These are phyloP conservation scores for Periparus ater DNA, from an alignment of 2,797 vertebrate genomes.

Conservation along the genomic window DNA sequence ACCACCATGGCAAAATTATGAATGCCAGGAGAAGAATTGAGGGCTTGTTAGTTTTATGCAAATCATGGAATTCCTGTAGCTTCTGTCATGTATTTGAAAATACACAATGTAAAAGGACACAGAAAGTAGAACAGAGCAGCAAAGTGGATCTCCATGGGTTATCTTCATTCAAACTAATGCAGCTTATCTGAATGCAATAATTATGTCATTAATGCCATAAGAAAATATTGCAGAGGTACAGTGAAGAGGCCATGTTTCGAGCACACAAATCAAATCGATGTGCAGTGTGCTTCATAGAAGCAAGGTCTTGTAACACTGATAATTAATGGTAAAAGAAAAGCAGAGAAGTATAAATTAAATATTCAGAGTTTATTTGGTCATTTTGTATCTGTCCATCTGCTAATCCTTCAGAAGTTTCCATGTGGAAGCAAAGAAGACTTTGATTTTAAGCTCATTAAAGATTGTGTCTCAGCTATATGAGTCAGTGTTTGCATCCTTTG, in stretches of 20 bases:
- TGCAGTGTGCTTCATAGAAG: neutral
- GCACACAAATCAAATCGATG: neutral
- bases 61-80: slow-evolving; percentile 53
- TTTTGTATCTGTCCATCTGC: neutral
- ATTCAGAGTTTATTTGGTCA: neutral
- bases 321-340: neutral
- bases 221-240: neutral
- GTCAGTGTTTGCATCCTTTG: neutral
- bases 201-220: slow-evolving; percentile 35
- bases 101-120: slow-evolving; percentile 12
- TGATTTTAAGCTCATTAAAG: neutral
- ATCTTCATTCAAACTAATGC: neutral
- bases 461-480: neutral
- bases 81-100: slow-evolving; percentile 59
- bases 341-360: neutral
- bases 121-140: slow-evolving; percentile 16
- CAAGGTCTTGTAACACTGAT: neutral
- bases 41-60: slow-evolving; percentile 57
- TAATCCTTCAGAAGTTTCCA: neutral
- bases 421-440: neutral
- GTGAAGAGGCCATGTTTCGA: neutral
- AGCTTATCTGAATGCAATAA: slow-evolving; percentile 5
- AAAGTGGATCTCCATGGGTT: slow-evolving; percentile 53
- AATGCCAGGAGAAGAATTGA: slow-evolving; percentile 46
- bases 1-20: slow-evolving; percentile 33